phyloP scores from a whole-genome alignment of 2,113 vertebrate genomes.

The Cebidichthys violaceus region DNA sequence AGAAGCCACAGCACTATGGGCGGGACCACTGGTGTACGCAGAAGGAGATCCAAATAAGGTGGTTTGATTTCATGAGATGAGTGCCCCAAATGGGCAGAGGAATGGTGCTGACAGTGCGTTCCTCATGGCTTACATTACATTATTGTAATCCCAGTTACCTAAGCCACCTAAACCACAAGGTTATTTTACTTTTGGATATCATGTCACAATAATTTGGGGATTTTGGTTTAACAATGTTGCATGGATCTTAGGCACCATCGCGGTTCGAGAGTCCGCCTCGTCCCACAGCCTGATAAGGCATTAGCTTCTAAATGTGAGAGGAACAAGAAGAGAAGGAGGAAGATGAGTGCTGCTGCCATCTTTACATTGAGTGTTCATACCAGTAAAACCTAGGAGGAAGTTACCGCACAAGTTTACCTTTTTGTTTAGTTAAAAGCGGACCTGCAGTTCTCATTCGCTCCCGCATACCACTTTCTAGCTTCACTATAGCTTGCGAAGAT shows the following conservation, averaged over 20 bases:
- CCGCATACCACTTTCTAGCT: constrained; percentile 23
- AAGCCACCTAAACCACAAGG: constrained; percentile 43
- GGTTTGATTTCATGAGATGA: constrained; percentile 50
- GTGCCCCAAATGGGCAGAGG: constrained; percentile 33
- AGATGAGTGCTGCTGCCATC: constrained; percentile 55
- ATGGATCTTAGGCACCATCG: constrained; percentile 28
- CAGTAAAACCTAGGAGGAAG: constrained; percentile 45
- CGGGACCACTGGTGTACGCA: constrained; percentile 46
- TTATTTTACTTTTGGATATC: constrained; percentile 41
- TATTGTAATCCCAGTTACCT: constrained; percentile 28
- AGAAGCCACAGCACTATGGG: constrained; percentile 40
- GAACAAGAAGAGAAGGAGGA: constrained; percentile 9
- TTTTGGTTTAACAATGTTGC: constrained; percentile 39
- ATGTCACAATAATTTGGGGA: constrained; percentile 31
- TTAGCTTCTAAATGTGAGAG: constrained; percentile 35
- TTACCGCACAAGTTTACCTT: constrained; percentile 43
- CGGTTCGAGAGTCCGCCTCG: constrained; percentile 20
- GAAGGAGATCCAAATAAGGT: constrained; percentile 26
- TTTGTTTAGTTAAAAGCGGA: constrained; percentile 34
- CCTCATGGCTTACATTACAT: constrained; percentile 31
- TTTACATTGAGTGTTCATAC: constrained; percentile 60
- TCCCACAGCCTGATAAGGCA: constrained; percentile 36
- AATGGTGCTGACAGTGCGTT: constrained; percentile 42
- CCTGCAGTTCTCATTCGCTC: constrained; percentile 32
- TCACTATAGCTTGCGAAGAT: constrained; percentile 33